A percentile compares a stretch with the other conserved stretches of the same genome.
These are phyloP conservation scores for Bombycilla garrulus DNA, from an alignment of 2,113 vertebrate genomes.

Conservation along the genomic window DNA sequence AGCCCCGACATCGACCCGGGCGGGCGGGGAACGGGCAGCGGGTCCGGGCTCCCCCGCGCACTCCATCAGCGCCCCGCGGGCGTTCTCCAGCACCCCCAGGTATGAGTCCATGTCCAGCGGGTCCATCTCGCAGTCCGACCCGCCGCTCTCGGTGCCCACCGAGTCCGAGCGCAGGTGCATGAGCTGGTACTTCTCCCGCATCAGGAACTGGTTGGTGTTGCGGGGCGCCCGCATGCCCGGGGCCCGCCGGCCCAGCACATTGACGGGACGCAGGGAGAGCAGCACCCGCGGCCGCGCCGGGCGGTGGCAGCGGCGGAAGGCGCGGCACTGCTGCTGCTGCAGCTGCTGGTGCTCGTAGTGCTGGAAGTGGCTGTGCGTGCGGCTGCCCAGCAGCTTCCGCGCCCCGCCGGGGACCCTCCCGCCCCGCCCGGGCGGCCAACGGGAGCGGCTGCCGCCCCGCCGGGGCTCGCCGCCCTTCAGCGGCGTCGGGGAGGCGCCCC, in stretches of 20 bases:
- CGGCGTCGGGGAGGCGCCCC: neutral
- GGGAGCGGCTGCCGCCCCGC: conserved; percentile 1
- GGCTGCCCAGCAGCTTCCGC: conserved; percentile 32
- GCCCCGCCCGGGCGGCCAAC: conserved; percentile 20
- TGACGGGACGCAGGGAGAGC: conserved; percentile 79
- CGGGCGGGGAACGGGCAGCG: neutral
- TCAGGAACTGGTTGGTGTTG: conserved; percentile 90
- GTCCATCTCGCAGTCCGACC: conserved; percentile 83
- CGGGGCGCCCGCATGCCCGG: conserved; percentile 85
- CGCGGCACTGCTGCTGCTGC: neutral
- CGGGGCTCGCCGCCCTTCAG: neutral
- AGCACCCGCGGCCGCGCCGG: conserved; percentile 30
- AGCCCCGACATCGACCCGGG: too few relatives aligned
- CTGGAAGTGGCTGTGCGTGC: conserved; percentile 13
- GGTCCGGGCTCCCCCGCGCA: conserved; percentile 20
- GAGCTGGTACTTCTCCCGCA: conserved; percentile 88
- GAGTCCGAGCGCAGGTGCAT: conserved; percentile 87
- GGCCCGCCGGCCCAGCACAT: conserved; percentile 77
- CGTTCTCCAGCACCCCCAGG: conserved; percentile 84
- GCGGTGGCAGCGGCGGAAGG: conserved; percentile 16
- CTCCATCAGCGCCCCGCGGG: conserved; percentile 82
- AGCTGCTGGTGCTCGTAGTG: neutral
- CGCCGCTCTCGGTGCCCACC: conserved; percentile 82
- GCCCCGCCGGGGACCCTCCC: conserved; percentile 14
- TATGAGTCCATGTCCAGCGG: conserved; percentile 87